Percentiles rank a stretch among this genome's conserved stretches.
Evolutionary conservation across 2,113 vertebrate species (phyloP).

Genomic region (Rhodinocichla rosea): DNA sequence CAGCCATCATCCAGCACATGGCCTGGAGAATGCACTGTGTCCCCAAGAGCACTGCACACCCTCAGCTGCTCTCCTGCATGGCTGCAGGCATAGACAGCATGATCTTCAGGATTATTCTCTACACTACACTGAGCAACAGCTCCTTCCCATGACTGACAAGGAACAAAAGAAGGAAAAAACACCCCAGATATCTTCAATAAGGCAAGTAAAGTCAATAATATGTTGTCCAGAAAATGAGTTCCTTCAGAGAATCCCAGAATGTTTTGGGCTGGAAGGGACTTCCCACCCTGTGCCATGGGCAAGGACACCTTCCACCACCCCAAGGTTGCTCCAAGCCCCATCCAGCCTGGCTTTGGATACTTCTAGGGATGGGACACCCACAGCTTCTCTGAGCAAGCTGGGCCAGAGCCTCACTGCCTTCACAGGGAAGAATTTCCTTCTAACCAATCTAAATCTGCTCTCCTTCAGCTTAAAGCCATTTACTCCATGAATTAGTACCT

Average conservation of each 20-base stretch:
- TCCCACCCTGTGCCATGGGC: neutral
- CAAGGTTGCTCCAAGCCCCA: neutral
- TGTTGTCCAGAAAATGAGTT: neutral
- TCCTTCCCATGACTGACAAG: neutral
- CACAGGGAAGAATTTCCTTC: neutral
- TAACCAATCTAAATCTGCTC: neutral
- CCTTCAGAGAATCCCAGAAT: neutral
- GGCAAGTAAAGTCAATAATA: neutral
- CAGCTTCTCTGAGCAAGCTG: neutral
- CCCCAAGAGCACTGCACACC: neutral
- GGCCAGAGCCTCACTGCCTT: neutral
- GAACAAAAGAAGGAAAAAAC: neutral
- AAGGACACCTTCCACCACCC: neutral
- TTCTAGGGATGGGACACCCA: neutral
- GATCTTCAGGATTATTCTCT: neutral
- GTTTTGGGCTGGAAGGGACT: neutral
- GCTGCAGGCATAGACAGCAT: neutral
- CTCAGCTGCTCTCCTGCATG: neutral
- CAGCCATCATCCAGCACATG: neutral
- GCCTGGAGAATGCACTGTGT: rapidly evolving
- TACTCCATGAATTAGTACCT: neutral
- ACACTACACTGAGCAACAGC: neutral
- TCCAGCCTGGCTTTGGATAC: neutral
- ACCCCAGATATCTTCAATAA: neutral
- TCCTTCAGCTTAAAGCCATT: neutral